Evolutionary conservation across 2,888 invertebrate genomes (phyloP).

Genomic region (Drosophila atripex): DNA sequence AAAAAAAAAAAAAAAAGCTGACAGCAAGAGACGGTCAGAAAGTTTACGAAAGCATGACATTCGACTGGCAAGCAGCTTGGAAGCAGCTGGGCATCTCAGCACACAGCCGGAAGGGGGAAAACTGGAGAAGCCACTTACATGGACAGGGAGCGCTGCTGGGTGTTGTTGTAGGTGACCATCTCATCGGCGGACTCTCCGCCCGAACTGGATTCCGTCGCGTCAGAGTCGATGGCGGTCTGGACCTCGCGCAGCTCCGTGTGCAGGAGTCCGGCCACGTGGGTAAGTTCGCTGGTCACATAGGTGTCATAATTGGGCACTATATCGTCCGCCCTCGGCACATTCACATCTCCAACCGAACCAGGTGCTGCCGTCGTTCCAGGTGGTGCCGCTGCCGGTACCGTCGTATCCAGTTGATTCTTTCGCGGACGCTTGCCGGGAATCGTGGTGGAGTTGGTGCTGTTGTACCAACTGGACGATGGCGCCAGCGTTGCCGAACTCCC

Average conservation of each 20-base stretch:
- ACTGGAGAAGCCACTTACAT: constrained; percentile 87
- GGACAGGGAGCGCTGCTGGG: constrained; percentile 89
- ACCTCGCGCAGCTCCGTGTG: constrained; percentile 89
- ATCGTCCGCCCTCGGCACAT: constrained; percentile 59
- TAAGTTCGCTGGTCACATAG: constrained; percentile 86
- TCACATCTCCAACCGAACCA: background rate
- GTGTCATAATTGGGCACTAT: constrained; percentile 83
- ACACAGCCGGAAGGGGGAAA: background rate
- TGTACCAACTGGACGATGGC: constrained; percentile 65
- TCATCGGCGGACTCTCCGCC: constrained; percentile 98
- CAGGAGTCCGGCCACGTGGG: constrained; percentile 89
- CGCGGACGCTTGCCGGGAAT: constrained; percentile 58
- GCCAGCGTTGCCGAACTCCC: constrained; percentile 62
- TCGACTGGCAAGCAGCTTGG: background rate
- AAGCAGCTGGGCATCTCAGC: background rate
- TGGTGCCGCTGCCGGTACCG: constrained; percentile 8
- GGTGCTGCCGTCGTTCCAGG: constrained; percentile 7
- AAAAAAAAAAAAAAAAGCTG: constrained; percentile 6
- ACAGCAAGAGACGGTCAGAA: background rate
- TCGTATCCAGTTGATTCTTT: constrained; percentile 44
- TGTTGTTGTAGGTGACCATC: constrained; percentile 90
- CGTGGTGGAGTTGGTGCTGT: constrained; percentile 33
- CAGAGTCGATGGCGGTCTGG: constrained; percentile 92
- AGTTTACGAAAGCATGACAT: background rate
- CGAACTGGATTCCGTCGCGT: constrained; percentile 96